Base-by-base conservation (phyloP, 1,140 invertebrate species). In the Drosophila subobscura region DNA sequence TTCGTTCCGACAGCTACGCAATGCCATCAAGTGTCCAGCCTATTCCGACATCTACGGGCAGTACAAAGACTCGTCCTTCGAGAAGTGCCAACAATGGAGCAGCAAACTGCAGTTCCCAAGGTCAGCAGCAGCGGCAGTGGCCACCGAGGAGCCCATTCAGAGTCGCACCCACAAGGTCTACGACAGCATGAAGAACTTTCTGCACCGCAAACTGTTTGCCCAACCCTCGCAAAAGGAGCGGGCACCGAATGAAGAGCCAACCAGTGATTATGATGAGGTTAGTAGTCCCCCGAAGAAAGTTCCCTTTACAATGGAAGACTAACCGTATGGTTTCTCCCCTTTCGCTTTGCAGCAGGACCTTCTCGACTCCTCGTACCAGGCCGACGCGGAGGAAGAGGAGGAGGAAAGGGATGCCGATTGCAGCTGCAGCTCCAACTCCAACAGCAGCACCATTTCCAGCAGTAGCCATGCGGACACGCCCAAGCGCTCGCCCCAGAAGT, bases 231-330 rank as follows among this genome's bases (percentile, higher is more conserved):
- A 85, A 5, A 70, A 75, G 16, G 61, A 68, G 14, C 63, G 72
- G 33, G 4, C 67, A 23, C 27, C 70, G 8, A 55, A 75, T 8
- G 79, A 84, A 22, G 88, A 86, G 33, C 60, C 70, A 8, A 90
- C 88, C 6, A 90, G 89, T 56, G 88, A 90, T 44, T 90, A 90
- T 56, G 88, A 90, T 89, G 88, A 90, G 83, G 88, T 90, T 41
- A 70, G 79, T 88, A 64, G 27, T 12, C 33, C 33, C 33, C 33
- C 3, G 33, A 37, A 37, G 10, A 22, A 4, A 25, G 16, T 20
- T 56, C 10, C 14, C 25, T 50, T 27, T 8, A 27, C n/a, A 23
- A 49, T 12, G 6, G 20, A 44, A 12, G 10, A 37, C 33, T 37
- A 12, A 37, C 33, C 33, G 12, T 8, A 37, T 37, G 14, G 10